Percentiles rank a stretch among this genome's conserved stretches.
These are phyloP conservation scores for Sebastes baramenuke DNA, from an alignment of 2,797 vertebrate species.

Conservation along the genomic window DNA sequence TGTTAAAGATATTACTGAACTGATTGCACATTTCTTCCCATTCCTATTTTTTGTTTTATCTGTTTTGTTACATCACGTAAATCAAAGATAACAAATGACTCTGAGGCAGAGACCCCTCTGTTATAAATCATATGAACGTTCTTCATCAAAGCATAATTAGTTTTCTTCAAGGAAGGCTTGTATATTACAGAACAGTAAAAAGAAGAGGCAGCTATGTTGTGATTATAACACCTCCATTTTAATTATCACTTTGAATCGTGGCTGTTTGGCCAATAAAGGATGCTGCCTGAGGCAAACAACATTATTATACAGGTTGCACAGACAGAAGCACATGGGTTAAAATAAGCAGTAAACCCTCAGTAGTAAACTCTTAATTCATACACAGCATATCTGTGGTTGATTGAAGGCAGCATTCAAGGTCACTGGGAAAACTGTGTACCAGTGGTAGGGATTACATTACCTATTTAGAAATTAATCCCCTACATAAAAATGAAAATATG, in stretches of 20 bases:
- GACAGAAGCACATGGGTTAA: not conserved
- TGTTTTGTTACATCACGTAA: conserved; percentile 35
- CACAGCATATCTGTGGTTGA: not conserved
- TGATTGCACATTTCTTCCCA: conserved; percentile 17
- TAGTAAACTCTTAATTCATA: not conserved
- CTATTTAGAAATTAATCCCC: not conserved
- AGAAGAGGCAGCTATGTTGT: conserved; percentile 10
- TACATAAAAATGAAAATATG: not conserved
- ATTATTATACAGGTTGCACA: not conserved
- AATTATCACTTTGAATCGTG: conserved; percentile 32
- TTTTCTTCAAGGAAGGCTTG: conserved; percentile 36
- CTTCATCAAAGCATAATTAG: conserved; percentile 65
- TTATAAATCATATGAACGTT: conserved; percentile 51
- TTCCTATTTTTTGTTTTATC: conserved; percentile 12
- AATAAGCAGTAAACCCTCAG: conserved; percentile 5
- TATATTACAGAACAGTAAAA: conserved; percentile 26
- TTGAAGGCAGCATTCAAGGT: conserved; percentile 10
- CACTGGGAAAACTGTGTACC: not conserved
- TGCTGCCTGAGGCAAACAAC: conserved; percentile 12
- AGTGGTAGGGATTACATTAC: conserved; percentile 2
- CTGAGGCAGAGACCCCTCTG: conserved; percentile 3
- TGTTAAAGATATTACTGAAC: conserved; percentile 25
- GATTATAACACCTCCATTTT: conserved; percentile 29
- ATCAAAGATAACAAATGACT: conserved; percentile 57
- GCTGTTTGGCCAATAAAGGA: conserved; percentile 12